A percentile compares a stretch with the other conserved stretches of the same genome.
These are phyloP conservation scores for Gibbula magus DNA, from an alignment of 2,888 invertebrate species.

Conservation along the genomic window DNA sequence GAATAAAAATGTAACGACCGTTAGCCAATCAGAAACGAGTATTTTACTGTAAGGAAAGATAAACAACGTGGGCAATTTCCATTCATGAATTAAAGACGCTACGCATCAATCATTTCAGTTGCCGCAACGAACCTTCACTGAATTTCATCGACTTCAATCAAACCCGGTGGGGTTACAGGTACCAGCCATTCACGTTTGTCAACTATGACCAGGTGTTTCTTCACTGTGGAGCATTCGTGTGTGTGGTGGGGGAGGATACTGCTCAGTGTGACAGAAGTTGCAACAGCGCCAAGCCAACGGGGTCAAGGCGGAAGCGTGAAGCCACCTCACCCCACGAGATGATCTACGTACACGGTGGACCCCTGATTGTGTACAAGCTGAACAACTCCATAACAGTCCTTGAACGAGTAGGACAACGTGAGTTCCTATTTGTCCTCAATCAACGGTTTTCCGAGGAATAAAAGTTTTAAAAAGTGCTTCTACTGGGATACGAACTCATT, in stretches of 20 bases:
- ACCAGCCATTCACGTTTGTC: constrained; percentile 64
- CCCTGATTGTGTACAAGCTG: constrained; percentile 32
- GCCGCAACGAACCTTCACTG: constrained; percentile 55
- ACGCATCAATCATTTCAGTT: constrained; percentile 43
- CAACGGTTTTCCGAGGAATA: too few relatives aligned
- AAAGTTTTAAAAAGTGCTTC: too few relatives aligned
- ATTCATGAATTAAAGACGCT: too few relatives aligned
- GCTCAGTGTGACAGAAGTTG: constrained; percentile 63
- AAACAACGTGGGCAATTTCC: too few relatives aligned
- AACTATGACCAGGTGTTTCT: constrained; percentile 53
- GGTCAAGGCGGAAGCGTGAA: constrained; percentile 25
- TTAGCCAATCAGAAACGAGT: too few relatives aligned
- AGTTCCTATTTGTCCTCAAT: neutral
- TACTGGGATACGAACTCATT: too few relatives aligned
- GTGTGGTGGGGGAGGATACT: constrained; percentile 53
- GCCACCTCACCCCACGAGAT: neutral
- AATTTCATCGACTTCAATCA: constrained; percentile 59
- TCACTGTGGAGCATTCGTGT: constrained; percentile 67
- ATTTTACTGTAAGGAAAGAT: too few relatives aligned
- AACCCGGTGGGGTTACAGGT: constrained; percentile 60
- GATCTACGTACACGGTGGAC: constrained; percentile 26
- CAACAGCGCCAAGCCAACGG: constrained; percentile 41
- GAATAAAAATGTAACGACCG: too few relatives aligned
- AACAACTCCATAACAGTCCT: neutral
- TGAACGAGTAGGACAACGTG: constrained; percentile 29